phyloP scores from a whole-genome alignment of 2,113 vertebrate species.

The Chloebia gouldiae region DNA sequence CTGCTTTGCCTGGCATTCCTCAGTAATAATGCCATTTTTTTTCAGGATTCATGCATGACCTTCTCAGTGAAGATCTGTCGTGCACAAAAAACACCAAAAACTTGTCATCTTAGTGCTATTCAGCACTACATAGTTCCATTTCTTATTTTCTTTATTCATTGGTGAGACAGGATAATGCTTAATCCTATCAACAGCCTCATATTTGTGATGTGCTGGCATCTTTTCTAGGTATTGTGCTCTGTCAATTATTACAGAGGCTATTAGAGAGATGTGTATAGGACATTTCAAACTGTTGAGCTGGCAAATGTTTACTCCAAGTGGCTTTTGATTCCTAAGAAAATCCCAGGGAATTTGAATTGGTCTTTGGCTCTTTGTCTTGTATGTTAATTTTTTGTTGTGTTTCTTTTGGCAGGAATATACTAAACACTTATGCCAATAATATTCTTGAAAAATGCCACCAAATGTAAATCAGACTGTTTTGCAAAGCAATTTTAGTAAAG shows the following conservation, averaged over 20 bases:
- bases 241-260: conserved; percentile 31
- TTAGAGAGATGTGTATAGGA: neutral
- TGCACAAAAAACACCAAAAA: neutral
- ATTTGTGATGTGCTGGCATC: conserved; percentile 45
- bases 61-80: neutral
- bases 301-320: conserved; percentile 51
- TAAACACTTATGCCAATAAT: neutral
- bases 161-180: conserved; percentile 43
- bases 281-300: conserved; percentile 31
- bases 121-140: neutral
- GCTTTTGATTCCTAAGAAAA: conserved; percentile 36
- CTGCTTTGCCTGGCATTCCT: conserved; percentile 37
- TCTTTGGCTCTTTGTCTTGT: conserved; percentile 15
- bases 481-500: neutral
- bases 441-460: conserved; percentile 27
- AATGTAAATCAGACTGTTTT: neutral
- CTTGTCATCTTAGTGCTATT: neutral
- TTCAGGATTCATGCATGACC: conserved; percentile 35
- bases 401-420: neutral
- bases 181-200: conserved; percentile 49
- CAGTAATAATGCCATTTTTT: conserved; percentile 31
- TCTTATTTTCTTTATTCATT: conserved; percentile 39
- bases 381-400: neutral
- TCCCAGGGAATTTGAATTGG: neutral
- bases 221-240: conserved; percentile 18